Conservation (phyloP, 2,888 invertebrate species). For the Tholera decimalis region DNA sequence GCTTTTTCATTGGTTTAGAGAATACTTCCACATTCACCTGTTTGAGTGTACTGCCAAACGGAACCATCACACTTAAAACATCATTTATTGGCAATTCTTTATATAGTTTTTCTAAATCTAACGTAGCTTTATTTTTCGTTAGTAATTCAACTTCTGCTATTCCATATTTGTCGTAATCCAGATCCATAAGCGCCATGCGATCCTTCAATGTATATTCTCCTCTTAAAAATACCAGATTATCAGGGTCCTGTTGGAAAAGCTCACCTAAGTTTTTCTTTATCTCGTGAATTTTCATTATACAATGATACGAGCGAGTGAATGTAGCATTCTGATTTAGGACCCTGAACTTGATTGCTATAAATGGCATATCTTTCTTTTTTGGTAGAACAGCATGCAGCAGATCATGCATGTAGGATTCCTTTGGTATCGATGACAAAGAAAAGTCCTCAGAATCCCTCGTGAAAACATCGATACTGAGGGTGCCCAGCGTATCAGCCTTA, state of each 20-base stretch:
- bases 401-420: constrained; percentile 85
- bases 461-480: constrained; percentile 85
- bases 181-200: constrained; percentile 83
- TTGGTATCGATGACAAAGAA: constrained; percentile 82
- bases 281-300: constrained; percentile 89
- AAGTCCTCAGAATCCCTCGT: constrained; percentile 86
- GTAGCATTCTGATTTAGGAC: constrained; percentile 81
- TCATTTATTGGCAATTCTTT: constrained; percentile 85
- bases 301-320: constrained; percentile 90
- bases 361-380: constrained; percentile 84
- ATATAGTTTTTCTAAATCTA: constrained; percentile 86
- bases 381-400: constrained; percentile 82
- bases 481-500: constrained; percentile 83
- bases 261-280: constrained; percentile 92
- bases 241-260: constrained; percentile 90
- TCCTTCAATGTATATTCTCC: constrained; percentile 83
- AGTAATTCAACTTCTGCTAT: constrained; percentile 86
- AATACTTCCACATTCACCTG: constrained; percentile 89
- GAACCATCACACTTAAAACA: constrained; percentile 85
- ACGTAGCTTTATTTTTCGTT: constrained; percentile 82
- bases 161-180: constrained; percentile 88
- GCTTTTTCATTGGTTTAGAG: constrained; percentile 92
- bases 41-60: constrained; percentile 81
- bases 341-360: constrained; percentile 87
- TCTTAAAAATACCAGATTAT: constrained; percentile 88